phyloP scores from a whole-genome alignment of 2,797 vertebrate genomes.

The Pelochelys cantorii region DNA sequence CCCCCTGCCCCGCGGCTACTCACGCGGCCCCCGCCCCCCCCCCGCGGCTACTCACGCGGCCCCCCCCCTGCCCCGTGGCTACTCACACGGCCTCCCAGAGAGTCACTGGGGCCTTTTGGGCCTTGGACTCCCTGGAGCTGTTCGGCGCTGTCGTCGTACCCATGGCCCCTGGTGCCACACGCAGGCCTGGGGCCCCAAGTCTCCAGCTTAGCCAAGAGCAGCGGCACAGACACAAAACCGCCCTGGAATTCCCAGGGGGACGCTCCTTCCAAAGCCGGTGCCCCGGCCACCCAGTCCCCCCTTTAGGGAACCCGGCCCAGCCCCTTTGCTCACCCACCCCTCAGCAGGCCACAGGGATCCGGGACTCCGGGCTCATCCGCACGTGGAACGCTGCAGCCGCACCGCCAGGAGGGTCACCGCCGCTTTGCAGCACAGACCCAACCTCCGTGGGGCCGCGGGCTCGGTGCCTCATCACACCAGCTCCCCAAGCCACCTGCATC shows the following conservation, averaged over 20 bases:
- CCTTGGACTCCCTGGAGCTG: no score
- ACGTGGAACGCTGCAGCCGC: background rate
- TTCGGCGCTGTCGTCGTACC: background rate
- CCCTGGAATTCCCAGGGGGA: background rate
- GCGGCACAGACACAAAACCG: background rate
- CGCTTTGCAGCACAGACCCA: no score
- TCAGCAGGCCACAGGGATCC: background rate
- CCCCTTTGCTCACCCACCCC: background rate
- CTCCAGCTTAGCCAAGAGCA: background rate
- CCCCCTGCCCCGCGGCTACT: no score
- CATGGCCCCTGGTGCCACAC: background rate
- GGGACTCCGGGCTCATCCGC: background rate
- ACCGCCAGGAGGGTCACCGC: fast-evolving
- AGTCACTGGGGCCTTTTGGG: no score
- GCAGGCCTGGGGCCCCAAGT: background rate
- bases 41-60: no score
- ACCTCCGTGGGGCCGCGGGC: background rate
- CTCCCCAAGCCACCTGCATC: no score
- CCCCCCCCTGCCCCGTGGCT: no score
- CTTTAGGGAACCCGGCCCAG: background rate
- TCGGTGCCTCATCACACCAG: no score
- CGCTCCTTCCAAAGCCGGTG: background rate
- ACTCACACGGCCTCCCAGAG: no score
- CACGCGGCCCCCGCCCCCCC: no score
- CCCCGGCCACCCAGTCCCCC: background rate